Evolutionary conservation across 2,113 vertebrate species (phyloP), one percentile per base, ranked within the genome.

Genomic region (Cepphus grylle): DNA sequence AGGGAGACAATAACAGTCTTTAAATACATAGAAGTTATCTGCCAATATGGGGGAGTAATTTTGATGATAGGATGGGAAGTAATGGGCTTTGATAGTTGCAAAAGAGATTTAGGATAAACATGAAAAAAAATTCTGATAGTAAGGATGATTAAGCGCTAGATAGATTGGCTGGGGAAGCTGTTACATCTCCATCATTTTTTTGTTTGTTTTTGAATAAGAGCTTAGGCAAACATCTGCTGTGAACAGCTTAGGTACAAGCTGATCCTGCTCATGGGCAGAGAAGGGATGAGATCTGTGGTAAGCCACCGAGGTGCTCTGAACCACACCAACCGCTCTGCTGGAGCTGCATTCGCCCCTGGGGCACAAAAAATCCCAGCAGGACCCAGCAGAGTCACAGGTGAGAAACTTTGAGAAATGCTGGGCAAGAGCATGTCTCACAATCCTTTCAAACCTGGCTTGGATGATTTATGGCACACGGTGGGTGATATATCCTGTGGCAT

Each of bases 181-280:
- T 69, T 79, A 72, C 40, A 56, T 72, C 27, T 84, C 69, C 52
- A 63, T 79, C 4, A 52, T n/a, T 87, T 92, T 92, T 93, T 88
- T 70, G 55, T 81, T 92, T 83, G 50, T 38, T 96, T 96, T 79
- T 89, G 20, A 89, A 32, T 63, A 65, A 79, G 52, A 89, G 52
- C 84, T 91, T 87, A 90, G 91, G 56, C 73, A 72, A 93, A 91
- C 53, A 90, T 91, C 93, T 94, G 78, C 65, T 93, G 49, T 36
- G 61, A 96, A 90, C 23, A n/a, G 70, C 87, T 93, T 93, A 82
- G 87, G 78, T 85, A 61, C 78, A 45, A 76, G 74, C 61, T 91
- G 92, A 91, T 94, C 66, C 52, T 61, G 70, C 93, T 93, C 8
- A 47, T 61, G 73, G 61, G 62, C 49, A 93, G 78, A 23, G 30